Percentiles rank a stretch among this genome's conserved stretches.
These are phyloP conservation scores for Zaprionus camerounensis DNA, from an alignment of 1,140 invertebrate genomes.

Conservation along the genomic window DNA sequence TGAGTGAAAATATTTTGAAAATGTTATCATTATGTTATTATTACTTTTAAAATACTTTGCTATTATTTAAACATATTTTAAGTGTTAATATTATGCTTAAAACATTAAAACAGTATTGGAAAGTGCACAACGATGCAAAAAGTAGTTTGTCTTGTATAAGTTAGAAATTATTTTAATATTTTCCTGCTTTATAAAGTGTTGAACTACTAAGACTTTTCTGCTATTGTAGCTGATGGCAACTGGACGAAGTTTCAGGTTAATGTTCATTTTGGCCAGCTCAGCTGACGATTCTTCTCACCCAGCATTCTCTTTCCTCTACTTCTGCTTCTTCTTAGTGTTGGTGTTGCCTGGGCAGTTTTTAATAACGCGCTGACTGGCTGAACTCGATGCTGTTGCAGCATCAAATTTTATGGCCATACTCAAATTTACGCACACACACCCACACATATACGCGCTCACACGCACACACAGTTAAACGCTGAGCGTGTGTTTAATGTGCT, in stretches of 20 bases:
- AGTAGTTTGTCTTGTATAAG: no score
- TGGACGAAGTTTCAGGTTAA: slow-evolving; percentile 53
- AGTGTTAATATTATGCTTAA: background rate
- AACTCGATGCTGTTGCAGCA: slow-evolving; percentile 49
- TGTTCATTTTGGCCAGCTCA: slow-evolving; percentile 54
- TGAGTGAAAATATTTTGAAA: background rate
- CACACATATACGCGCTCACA: background rate
- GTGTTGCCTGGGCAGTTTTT: slow-evolving; percentile 54
- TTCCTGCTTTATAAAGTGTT: no score
- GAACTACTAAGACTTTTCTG: background rate
- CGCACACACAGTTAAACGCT: slow-evolving; percentile 11
- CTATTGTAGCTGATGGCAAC: slow-evolving; percentile 32
- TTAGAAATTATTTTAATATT: no score
- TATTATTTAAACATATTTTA: background rate
- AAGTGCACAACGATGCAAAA: no score
- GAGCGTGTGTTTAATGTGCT: slow-evolving; percentile 50
- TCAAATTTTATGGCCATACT: slow-evolving; percentile 72
- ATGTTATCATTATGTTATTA: no score
- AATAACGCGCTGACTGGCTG: slow-evolving; percentile 52
- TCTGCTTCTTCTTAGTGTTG: slow-evolving; percentile 4
- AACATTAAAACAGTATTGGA: background rate
- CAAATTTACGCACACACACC: slow-evolving; percentile 47
- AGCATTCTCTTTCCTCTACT: slow-evolving; percentile 21
- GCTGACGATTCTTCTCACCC: slow-evolving; percentile 10
- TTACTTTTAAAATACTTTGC: background rate